Evolutionary conservation across 1,140 invertebrate species (phyloP), one percentile per base, ranked within the genome.

Genomic region (Drosophila murphyi): DNA sequence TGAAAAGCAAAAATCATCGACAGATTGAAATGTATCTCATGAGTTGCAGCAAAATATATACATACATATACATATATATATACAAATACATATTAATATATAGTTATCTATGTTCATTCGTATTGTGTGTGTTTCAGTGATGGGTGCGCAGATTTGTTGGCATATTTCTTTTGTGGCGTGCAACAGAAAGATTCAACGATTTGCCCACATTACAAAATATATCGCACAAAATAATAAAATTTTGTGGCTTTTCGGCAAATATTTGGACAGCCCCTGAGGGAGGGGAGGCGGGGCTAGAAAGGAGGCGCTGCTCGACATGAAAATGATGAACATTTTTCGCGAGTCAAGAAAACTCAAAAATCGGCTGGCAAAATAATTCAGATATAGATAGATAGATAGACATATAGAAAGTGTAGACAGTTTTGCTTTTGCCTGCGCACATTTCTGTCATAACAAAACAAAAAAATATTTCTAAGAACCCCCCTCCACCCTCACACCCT

Each of bases 391-490:
- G 20, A 20, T 20, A 20, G 20, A 20, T 20, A 20, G 20, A 20
- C 12, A 12, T 12, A 12, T 65, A 48, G 39, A 51, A 48, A 55
- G 4, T 48, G 54, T 28, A 61, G 69, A 72, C 62, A 72, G 52
- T 28, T 72, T 65, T 57, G 54, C 71, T 64, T 69, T 78, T 54
- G 54, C 63, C 63, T 56, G 79, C 73, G 56, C 73, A 78, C 83
- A 88, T 88, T 88, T 89, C 85, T 89, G 83, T 88, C 83, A 88
- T 88, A 88, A 88, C 85, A 78, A 39, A 71, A 20, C 20, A 87
- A 77, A 88, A 65, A 88, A 80, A 89, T 83, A 87, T 80, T 85
- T 85, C 57, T 63, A 12, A 32, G 29, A 29, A 12, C 52, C 35
- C 8, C 32, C 60, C 64, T 29, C 60, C n/a, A 39, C 43, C 43